Conservation (phyloP, 2,888 invertebrate genomes). For the Chloromyia formosa region DNA sequence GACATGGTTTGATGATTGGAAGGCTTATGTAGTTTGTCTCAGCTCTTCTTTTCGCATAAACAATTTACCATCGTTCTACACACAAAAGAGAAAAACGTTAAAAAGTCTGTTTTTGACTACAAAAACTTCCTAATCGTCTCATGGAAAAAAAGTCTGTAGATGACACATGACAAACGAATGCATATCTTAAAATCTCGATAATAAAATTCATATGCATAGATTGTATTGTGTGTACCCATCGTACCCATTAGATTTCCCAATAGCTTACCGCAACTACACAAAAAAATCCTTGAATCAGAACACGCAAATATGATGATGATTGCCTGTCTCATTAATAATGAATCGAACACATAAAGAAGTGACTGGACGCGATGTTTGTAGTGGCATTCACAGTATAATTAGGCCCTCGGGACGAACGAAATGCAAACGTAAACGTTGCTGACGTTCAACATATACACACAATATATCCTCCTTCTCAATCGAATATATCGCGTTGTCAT, state of each 20-base stretch:
- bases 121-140: conserved; percentile 8
- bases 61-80: too few relatives aligned
- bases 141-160: conserved; percentile 4
- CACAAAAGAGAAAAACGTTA: too few relatives aligned
- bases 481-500: neutral
- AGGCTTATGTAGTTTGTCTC: too few relatives aligned
- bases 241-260: conserved; percentile 39
- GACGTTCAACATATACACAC: neutral
- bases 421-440: conserved; percentile 1
- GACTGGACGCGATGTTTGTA: conserved; percentile 19
- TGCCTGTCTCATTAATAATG: conserved; percentile 48
- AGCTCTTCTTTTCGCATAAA: too few relatives aligned
- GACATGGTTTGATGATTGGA: too few relatives aligned
- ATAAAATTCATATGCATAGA: conserved; percentile 8
- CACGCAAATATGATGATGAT: conserved; percentile 50
- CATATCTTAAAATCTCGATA: conserved; percentile 34
- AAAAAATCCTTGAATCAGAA: conserved; percentile 47
- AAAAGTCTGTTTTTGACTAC: neutral
- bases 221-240: conserved; percentile 6
- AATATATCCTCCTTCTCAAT: neutral
- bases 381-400: conserved; percentile 37
- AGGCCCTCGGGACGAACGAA: conserved; percentile 1
- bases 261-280: conserved; percentile 7
- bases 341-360: conserved; percentile 45
- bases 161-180: conserved; percentile 25